Conservation (phyloP, 2,113 vertebrate species). For the Sclerurus mexicanus region DNA sequence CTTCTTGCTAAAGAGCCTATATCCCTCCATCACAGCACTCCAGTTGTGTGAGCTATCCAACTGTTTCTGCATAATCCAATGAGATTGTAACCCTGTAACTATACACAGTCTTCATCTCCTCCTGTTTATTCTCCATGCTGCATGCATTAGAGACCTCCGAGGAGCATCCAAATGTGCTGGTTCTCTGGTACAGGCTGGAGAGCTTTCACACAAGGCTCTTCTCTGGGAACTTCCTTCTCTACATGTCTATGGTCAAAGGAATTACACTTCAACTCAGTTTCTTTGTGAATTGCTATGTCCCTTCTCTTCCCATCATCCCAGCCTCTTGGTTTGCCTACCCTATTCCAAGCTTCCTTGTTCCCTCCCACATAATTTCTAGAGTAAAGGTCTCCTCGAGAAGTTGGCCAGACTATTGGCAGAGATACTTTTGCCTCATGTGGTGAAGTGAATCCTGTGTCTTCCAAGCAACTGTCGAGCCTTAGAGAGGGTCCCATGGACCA, state of each 20-base stretch:
- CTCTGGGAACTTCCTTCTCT: background rate
- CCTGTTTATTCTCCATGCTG: background rate
- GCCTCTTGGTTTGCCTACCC: background rate
- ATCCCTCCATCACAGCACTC: background rate
- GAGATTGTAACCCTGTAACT: background rate
- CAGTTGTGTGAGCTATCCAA: background rate
- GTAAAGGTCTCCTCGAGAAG: background rate
- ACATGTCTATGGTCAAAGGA: background rate
- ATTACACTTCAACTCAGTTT: background rate
- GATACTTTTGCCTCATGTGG: background rate
- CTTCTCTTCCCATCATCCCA: background rate
- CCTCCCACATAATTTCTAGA: background rate
- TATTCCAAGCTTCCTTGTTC: background rate
- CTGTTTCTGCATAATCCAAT: accelerated
- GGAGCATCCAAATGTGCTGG: background rate
- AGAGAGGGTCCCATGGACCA: background rate
- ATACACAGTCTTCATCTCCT: background rate
- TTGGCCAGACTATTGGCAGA: background rate
- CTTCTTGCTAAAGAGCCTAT: background rate
- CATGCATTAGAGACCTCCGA: accelerated
- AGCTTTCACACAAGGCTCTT: background rate
- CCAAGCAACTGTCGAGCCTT: background rate
- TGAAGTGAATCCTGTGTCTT: background rate
- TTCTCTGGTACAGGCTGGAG: background rate
- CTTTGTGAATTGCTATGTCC: background rate